Percentiles rank a stretch among this genome's conserved stretches.
Evolutionary conservation across 2,797 vertebrate species (phyloP).

Genomic region (Crocidura indochinensis): DNA sequence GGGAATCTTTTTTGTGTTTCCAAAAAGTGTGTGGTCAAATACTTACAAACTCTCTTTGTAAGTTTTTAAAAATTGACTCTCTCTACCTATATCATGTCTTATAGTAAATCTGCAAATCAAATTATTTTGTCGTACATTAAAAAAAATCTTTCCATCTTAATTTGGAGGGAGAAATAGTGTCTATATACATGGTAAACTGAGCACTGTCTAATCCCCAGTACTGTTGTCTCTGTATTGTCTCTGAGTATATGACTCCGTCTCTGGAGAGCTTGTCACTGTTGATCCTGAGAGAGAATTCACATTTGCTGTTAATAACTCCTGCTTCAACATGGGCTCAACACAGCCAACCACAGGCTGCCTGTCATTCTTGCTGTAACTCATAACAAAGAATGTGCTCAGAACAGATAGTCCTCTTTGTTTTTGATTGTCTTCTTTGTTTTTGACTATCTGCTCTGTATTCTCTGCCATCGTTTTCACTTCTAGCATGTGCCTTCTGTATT

Average conservation of each 20-base stretch:
- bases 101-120: neutral
- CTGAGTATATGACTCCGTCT: neutral
- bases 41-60: slow-evolving; percentile 10
- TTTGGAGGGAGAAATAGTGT: neutral
- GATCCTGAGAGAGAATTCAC: neutral
- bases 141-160: neutral
- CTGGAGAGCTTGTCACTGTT: neutral
- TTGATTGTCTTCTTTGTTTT: neutral
- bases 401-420: neutral
- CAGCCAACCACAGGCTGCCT: neutral
- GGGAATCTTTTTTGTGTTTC: neutral
- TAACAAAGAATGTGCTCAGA: slow-evolving; percentile 25
- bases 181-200: slow-evolving; percentile 10
- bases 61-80: slow-evolving; percentile 38
- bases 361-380: neutral
- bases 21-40: neutral
- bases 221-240: neutral
- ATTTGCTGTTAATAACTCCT: neutral
- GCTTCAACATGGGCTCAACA: neutral
- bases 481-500: neutral
- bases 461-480: neutral
- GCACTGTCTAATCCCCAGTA: neutral
- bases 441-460: slow-evolving; percentile 8
- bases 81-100: neutral
- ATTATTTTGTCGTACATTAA: slow-evolving; percentile 24